Percentiles rank a stretch among this genome's conserved stretches.
These are phyloP conservation scores for Cerastoderma edule DNA, from an alignment of 2,888 invertebrate species.

Conservation along the genomic window DNA sequence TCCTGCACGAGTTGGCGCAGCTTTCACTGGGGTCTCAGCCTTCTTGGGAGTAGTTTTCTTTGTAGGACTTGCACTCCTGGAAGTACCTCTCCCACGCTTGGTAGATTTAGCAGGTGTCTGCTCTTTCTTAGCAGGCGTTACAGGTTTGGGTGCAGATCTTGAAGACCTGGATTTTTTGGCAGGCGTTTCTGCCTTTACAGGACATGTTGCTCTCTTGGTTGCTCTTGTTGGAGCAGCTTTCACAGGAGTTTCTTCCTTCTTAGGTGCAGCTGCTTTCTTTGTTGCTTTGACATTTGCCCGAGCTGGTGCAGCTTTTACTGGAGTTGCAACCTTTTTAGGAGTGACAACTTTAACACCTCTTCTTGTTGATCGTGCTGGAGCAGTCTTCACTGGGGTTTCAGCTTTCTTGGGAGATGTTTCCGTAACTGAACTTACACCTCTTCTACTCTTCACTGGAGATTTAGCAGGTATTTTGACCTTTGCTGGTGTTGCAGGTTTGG, in stretches of 20 bases:
- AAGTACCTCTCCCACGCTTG: background rate
- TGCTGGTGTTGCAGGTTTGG: conserved; percentile 36
- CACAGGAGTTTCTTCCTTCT: conserved; percentile 29
- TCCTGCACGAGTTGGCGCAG: background rate
- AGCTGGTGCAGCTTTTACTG: conserved; percentile 15
- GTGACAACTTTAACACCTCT: conserved; percentile 15
- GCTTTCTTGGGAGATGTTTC: background rate
- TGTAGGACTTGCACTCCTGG: conserved; percentile 26
- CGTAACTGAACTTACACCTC: background rate
- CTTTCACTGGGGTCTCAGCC: conserved; percentile 35
- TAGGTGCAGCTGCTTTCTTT: conserved; percentile 4
- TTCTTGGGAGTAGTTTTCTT: conserved; percentile 22
- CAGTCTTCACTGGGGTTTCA: conserved; percentile 12
- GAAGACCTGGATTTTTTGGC: background rate
- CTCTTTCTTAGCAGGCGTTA: conserved; percentile 11
- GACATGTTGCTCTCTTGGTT: background rate
- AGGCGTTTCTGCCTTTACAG: conserved; percentile 19
- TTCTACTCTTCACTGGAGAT: background rate
- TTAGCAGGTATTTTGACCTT: conserved; percentile 28
- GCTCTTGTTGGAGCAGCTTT: conserved; percentile 16
- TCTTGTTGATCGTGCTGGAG: background rate
- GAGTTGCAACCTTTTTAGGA: conserved; percentile 24
- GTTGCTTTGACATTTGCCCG: conserved; percentile 7
- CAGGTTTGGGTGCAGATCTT: conserved; percentile 15
- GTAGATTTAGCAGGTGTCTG: conserved; percentile 8